These are phyloP conservation scores for Crematogaster levior DNA, from an alignment of 2,888 invertebrate species.

Conservation along the genomic window DNA sequence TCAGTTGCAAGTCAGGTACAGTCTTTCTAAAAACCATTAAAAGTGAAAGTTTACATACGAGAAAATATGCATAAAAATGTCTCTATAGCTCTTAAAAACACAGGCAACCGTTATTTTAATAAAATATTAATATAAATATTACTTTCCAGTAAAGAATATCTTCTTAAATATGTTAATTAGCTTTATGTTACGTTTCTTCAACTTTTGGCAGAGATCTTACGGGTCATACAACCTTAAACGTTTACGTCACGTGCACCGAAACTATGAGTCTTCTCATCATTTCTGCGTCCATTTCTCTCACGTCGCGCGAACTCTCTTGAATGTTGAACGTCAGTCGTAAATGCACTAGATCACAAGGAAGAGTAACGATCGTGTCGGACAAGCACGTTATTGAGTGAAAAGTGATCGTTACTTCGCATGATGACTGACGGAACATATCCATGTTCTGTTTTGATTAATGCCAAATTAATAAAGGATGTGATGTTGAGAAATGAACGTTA, in stretches of 20 bases:
- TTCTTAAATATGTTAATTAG: too few relatives aligned
- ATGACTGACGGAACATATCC: not conserved
- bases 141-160: too few relatives aligned
- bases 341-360: constrained; percentile 1
- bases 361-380: constrained; percentile 30
- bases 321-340: not conserved
- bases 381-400: constrained; percentile 32
- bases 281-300: not conserved
- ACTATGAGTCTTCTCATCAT: not conserved
- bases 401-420: constrained; percentile 42
- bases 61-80: too few relatives aligned
- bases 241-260: constrained; percentile 62
- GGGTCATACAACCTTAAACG: too few relatives aligned
- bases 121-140: too few relatives aligned
- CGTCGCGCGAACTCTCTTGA: not conserved
- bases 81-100: too few relatives aligned
- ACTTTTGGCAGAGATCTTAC: too few relatives aligned
- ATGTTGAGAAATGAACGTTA: constrained; percentile 37
- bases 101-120: too few relatives aligned
- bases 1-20: too few relatives aligned
- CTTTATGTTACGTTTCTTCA: too few relatives aligned
- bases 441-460: constrained; percentile 27
- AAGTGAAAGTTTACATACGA: too few relatives aligned
- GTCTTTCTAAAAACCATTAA: too few relatives aligned
- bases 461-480: constrained; percentile 7